These are phyloP conservation scores for cattle (Bos taurus) DNA, from an alignment of 2,113 vertebrate genomes.

Conservation along the genomic window ARS-UCD2.0 NC_037330.1:119300501-119301000, in stretches of 20 bases:
- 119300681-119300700: background rate
- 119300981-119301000: background rate
- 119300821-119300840: background rate
- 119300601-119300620: background rate
- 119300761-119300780: background rate
- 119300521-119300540: background rate
- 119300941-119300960: background rate
- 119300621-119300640: no score
- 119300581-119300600: rapidly evolving
- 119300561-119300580: background rate
- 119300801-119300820: background rate
- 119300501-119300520: background rate
- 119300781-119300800: background rate
- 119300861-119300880: background rate
- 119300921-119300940: background rate
- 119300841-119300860: background rate
- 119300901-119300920: background rate
- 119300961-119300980: background rate
- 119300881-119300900: background rate
- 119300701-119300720: background rate
- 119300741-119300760: background rate
- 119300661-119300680: no score
- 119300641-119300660: background rate
- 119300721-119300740: background rate
- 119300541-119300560: background rate